Evolutionary conservation across 2,888 invertebrate species (phyloP).

Genomic region (Teleogryllus oceanicus): DNA sequence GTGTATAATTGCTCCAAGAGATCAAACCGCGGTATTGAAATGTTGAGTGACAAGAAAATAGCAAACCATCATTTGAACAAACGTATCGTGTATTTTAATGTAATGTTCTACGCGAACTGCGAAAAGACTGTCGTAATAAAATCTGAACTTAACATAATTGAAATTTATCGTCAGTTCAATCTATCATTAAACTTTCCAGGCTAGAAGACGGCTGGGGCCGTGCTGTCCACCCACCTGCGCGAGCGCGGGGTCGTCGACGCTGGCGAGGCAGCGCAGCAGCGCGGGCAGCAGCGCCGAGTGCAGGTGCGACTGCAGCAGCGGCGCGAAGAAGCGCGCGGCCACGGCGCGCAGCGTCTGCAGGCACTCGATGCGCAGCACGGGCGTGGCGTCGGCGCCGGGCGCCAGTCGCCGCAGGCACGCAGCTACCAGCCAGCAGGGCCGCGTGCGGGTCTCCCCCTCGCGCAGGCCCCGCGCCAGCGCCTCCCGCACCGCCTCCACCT

Average conservation of each 20-base stretch:
- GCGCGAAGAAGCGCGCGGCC: conserved; percentile 8
- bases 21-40: too few relatives aligned
- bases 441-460: not conserved
- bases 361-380: not conserved
- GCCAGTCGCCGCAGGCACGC: not conserved
- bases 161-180: too few relatives aligned
- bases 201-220: not conserved
- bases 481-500: not conserved
- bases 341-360: conserved; percentile 8
- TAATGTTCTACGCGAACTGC: too few relatives aligned
- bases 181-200: too few relatives aligned
- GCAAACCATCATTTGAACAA: too few relatives aligned
- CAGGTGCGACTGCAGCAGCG: not conserved
- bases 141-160: too few relatives aligned
- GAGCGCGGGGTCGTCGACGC: not conserved
- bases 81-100: too few relatives aligned
- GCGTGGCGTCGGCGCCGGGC: not conserved
- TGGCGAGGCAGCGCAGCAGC: not conserved
- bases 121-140: too few relatives aligned
- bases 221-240: not conserved
- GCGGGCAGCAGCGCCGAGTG: not conserved
- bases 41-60: too few relatives aligned
- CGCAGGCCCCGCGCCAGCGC: not conserved
- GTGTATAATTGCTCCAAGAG: too few relatives aligned
- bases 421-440: not conserved